Evolutionary conservation across 2,113 vertebrate species (phyloP).

Genomic region (Gnathonemus echidnorhynchus): DNA sequence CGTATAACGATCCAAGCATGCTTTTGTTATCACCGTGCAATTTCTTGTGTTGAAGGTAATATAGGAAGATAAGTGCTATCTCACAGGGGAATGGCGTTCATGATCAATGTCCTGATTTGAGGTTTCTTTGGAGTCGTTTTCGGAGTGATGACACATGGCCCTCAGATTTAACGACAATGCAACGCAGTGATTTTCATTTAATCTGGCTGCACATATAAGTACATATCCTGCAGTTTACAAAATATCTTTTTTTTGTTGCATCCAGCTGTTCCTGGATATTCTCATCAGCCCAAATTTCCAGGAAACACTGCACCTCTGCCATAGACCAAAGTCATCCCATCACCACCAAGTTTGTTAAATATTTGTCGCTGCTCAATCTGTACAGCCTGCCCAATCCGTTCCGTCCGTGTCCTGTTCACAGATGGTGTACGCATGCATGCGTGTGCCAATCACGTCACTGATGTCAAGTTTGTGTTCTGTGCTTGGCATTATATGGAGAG

Average conservation of each 20-base stretch:
- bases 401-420: background rate
- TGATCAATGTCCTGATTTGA: background rate
- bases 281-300: background rate
- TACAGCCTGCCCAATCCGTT: background rate
- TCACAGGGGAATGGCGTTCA: too few relatives aligned
- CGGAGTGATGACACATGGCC: background rate
- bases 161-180: background rate
- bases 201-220: background rate
- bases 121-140: background rate
- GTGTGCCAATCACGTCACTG: background rate
- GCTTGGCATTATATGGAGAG: background rate
- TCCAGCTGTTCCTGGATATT: background rate
- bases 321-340: background rate
- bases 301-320: background rate
- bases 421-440: background rate
- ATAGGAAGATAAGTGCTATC: too few relatives aligned
- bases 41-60: too few relatives aligned
- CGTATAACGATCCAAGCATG: too few relatives aligned
- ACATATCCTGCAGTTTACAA: background rate
- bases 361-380: background rate
- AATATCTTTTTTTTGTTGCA: background rate
- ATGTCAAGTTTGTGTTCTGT: background rate
- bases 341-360: background rate
- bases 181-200: background rate
- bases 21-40: too few relatives aligned